Evolutionary conservation across 2,113 vertebrate species (phyloP).

Genomic region (Hipposideros armiger): DNA sequence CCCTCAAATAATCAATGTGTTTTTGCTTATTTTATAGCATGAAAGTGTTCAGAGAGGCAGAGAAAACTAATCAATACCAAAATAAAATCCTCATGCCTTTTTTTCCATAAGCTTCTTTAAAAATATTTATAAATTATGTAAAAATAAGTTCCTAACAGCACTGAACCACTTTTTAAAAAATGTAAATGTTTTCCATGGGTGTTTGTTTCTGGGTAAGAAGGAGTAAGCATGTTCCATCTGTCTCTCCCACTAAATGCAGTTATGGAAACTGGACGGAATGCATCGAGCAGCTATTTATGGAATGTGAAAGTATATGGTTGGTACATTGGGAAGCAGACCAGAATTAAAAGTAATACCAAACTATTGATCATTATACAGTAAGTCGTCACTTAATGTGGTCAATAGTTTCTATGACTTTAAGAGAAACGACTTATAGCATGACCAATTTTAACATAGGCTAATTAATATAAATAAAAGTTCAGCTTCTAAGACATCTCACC

Average conservation of each 20-base stretch:
- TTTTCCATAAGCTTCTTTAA: not conserved
- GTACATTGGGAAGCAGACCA: not conserved
- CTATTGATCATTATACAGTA: not conserved
- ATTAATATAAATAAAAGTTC: too few relatives aligned
- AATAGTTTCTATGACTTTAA: not conserved
- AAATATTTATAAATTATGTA: conserved; percentile 26
- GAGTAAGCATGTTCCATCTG: not conserved
- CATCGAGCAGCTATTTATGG: not conserved
- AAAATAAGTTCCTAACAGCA: conserved; percentile 14
- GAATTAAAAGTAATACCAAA: not conserved
- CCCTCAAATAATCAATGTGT: conserved; percentile 51
- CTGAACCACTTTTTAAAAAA: not conserved
- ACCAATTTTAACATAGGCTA: not conserved
- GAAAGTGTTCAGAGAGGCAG: not conserved
- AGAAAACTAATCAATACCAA: conserved; percentile 47
- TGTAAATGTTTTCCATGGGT: not conserved
- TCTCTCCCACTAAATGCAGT: not conserved
- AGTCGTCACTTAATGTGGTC: not conserved
- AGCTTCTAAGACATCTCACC: too few relatives aligned
- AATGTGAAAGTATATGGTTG: not conserved
- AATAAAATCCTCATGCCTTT: not conserved
- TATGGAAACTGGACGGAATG: not conserved
- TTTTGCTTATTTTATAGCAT: conserved; percentile 34
- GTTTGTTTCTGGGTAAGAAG: not conserved
- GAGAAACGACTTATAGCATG: not conserved